These are phyloP conservation scores for Tigriopus japonicus DNA, from an alignment of 1,140 invertebrate species.

Conservation along the genomic window DNA sequence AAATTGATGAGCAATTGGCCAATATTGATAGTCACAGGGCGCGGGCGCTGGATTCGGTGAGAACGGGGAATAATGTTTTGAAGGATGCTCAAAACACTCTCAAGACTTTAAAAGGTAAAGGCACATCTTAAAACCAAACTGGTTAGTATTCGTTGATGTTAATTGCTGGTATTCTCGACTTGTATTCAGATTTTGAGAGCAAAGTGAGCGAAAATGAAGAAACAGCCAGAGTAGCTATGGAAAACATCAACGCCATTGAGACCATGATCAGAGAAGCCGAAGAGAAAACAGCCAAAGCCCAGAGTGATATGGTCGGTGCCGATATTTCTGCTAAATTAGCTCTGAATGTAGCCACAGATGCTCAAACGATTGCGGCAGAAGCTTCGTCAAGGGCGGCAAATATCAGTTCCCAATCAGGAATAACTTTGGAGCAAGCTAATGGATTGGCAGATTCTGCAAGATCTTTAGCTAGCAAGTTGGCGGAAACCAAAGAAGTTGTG, in stretches of 20 bases:
- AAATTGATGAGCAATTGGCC: constrained; percentile 40
- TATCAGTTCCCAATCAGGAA: constrained; percentile 41
- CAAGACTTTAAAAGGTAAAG: constrained; percentile 54
- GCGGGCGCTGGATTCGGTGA: constrained; percentile 56
- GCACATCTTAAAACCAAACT: not conserved
- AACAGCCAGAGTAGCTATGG: constrained; percentile 46
- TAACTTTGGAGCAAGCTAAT: constrained; percentile 49
- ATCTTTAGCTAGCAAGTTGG: constrained; percentile 45
- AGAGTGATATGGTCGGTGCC: constrained; percentile 42
- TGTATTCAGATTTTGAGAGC: constrained; percentile 54
- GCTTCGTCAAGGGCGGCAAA: constrained; percentile 42
- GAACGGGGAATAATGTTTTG: constrained; percentile 59
- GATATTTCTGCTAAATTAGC: constrained; percentile 27
- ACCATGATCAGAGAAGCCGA: constrained; percentile 41
- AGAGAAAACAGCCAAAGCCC: constrained; percentile 33
- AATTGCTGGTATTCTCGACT: not conserved
- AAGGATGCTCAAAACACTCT: constrained; percentile 69
- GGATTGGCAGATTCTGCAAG: constrained; percentile 55
- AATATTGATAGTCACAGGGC: constrained; percentile 48
- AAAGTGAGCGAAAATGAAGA: constrained; percentile 58
- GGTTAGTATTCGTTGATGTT: too few relatives aligned
- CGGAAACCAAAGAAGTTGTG: constrained; percentile 45
- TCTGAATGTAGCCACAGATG: constrained; percentile 43
- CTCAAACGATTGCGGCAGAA: constrained; percentile 49
- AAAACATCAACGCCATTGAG: constrained; percentile 37